Evolutionary conservation across 2,888 invertebrate genomes (phyloP), one percentile per base, ranked within the genome.

Genomic region (Zele albiditarsus): DNA sequence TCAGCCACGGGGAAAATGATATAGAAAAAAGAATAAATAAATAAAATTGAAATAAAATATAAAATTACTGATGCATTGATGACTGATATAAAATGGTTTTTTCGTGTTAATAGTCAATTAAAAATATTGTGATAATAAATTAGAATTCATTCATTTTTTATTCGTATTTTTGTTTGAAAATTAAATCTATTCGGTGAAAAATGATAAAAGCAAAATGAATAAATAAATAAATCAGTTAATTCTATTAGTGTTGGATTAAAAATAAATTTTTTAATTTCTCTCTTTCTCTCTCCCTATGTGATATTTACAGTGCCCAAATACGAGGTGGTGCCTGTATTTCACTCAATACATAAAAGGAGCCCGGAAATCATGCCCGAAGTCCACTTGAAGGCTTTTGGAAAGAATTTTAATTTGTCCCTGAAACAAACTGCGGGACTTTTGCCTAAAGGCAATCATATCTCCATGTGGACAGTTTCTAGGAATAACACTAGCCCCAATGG

Each of bases 361-460:
- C 83, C 84, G 79, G 85, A 86, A 80, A 79, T 77, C 31, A 82
- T 93, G 81, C 92, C 92, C 79, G 92, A 91, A 88, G 92, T 96
- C 70, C 93, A 94, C 82, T 90, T 97, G 84, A 93, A 93, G 86
- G 97, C 95, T 72, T 97, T 97, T 84, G 97, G 97, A 74, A 92
- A 92, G 87, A 92, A 93, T 82, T 89, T 95, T 84, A 94, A 94
- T 87, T 90, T 97, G 84, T 93, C 92, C 82, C 89, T 97, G 84
- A 93, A 92, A 86, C 94, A 93, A 78, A 95, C 95, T 71, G 92
- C 94, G 79, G 94, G 95, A n/a, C 91, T 97, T 77, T 92, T 96
- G 86, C 94, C 93, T 86, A 93, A 94, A 84, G 93, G 93, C 69
- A 80, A 79, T 14, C 94, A 95, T 74, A 89, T 97, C 87, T 95